Evolutionary conservation across 92 coral and sea anemone species (phyloP), one percentile per base, ranked within the genome.

Genomic region (Bergia puertoricense): DNA sequence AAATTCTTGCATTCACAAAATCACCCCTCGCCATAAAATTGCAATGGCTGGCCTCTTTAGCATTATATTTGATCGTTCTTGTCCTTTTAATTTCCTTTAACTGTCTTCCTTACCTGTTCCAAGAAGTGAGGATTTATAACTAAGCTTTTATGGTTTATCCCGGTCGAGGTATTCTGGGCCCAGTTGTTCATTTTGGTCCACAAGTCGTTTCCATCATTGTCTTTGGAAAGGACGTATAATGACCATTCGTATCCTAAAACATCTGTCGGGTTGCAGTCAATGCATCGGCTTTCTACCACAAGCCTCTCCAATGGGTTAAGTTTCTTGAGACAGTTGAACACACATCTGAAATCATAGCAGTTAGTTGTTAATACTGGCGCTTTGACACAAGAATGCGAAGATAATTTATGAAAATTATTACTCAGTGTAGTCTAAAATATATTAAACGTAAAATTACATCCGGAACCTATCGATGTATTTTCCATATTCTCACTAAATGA

Each of bases 231-330:
- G 42, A 76, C 57, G 82, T 73, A 89, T 30, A 96, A 85, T 2
- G 89, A 89, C 99, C 99, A 96, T 15, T 91, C 88, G 87, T 96
- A 96, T 7, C 85, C 91, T 22, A 96, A 88, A 38, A 84, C 69
- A 59, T 93, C 93, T 46, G 85, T 78, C 6, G 88, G 65, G 42
- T 80, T 80, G 65, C 98, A 96, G 82, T 96, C 98, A 3, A 88
- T 76, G 79, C 99, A 96, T 6, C 91, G 78, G 40, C 97, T 90
- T 79, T 95, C 96, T 75, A 96, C 44, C 16, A 91, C 93, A 65
- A 96, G 90, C 54, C 98, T 91, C 66, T 93, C 91, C 15, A 89
- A 74, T 8, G 99, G 98, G 74, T 96, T 94, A 59, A 91, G 85
- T 86, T 95, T 95, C 44, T 82, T 85, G 44, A 91, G 90, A 57